These are phyloP conservation scores for Sphenodon punctatus DNA, from an alignment of 2,797 vertebrate genomes.

Conservation along the genomic window DNA sequence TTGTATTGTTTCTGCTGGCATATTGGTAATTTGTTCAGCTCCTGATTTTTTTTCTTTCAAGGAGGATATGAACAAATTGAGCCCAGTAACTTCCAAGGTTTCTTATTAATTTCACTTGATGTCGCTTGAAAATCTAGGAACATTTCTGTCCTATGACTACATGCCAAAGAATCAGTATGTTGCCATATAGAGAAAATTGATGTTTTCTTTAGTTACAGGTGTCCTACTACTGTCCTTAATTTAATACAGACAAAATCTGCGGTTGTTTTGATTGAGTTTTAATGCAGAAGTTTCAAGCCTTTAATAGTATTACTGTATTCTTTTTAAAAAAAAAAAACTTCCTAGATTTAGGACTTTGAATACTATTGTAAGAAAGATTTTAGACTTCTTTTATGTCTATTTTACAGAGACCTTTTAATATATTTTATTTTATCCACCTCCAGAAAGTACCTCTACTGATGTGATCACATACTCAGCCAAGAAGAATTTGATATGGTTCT, in stretches of 20 bases:
- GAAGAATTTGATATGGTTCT: background rate
- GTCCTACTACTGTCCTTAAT: background rate
- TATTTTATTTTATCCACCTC: background rate
- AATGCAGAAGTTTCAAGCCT: background rate
- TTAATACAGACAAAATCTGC: background rate
- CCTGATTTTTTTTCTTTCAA: background rate
- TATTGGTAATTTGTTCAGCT: background rate
- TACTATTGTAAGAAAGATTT: background rate
- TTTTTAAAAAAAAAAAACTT: background rate
- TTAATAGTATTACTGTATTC: background rate
- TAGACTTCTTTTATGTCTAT: background rate
- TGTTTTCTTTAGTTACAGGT: background rate
- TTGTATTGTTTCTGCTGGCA: background rate
- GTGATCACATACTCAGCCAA: background rate
- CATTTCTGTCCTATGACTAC: no score
- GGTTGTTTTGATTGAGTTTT: background rate
- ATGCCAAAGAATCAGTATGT: no score
- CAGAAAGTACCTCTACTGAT: background rate
- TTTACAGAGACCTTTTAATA: background rate
- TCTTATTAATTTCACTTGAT: background rate
- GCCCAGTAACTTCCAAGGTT: background rate
- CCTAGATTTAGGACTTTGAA: background rate
- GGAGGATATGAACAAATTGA: no score
- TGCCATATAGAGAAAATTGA: no score
- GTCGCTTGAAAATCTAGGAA: background rate